phyloP scores from a whole-genome alignment of 2,797 vertebrate genomes.

The Siniperca obscura region DNA sequence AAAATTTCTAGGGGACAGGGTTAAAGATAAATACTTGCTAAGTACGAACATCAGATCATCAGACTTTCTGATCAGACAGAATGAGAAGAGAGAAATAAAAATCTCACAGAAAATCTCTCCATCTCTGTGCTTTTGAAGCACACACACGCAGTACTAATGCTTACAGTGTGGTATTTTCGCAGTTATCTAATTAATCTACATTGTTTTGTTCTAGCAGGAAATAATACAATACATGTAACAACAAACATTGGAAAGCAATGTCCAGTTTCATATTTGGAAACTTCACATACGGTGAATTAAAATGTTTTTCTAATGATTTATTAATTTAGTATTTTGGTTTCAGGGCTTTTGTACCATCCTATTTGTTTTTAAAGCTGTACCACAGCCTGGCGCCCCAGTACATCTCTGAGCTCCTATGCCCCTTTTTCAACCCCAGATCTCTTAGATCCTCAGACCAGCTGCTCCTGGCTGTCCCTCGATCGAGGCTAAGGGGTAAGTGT shows the following conservation, averaged over 20 bases:
- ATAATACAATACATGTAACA: neutral
- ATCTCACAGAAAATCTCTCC: neutral
- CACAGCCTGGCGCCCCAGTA: too few species aligned
- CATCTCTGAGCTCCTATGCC: too few species aligned
- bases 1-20: neutral
- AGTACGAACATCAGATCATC: neutral
- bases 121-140: neutral
- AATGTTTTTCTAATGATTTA: neutral
- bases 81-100: neutral
- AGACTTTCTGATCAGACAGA: neutral
- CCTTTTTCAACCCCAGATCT: too few species aligned
- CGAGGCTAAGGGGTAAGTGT: too few species aligned
- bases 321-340: neutral
- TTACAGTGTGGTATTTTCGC: neutral
- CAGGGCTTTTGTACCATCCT: neutral
- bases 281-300: neutral
- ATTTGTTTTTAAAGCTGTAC: neutral
- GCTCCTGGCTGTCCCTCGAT: too few species aligned
- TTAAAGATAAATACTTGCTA: too few species aligned
- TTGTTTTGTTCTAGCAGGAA: neutral
- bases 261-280: conserved; percentile 1
- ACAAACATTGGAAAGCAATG: neutral
- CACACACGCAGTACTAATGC: neutral
- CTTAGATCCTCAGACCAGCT: too few species aligned
- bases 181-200: neutral